These are phyloP conservation scores for Cuculus canorus DNA, from an alignment of 2,797 vertebrate species.

Conservation along the genomic window DNA sequence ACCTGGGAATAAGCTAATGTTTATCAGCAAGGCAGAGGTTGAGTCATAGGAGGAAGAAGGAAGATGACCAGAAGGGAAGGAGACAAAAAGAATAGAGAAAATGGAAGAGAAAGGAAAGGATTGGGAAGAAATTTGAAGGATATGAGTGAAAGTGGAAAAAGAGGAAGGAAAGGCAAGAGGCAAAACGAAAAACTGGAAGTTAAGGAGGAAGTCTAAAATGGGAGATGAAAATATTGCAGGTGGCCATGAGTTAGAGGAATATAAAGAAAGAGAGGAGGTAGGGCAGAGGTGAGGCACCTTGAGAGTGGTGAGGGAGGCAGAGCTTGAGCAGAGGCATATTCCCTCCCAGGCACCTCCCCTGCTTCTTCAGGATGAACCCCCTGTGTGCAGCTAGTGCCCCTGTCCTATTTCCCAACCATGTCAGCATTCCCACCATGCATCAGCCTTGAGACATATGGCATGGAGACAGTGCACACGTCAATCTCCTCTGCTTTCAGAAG, in stretches of 20 bases:
- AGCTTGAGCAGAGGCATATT: fast-evolving
- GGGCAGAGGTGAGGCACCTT: neutral
- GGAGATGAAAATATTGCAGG: neutral
- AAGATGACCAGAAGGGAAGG: neutral
- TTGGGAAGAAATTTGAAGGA: neutral
- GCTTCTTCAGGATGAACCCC: neutral
- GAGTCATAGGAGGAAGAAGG: neutral
- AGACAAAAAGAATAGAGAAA: neutral
- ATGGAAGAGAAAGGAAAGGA: neutral
- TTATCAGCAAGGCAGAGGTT: neutral
- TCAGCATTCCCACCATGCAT: fast-evolving
- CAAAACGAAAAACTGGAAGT: neutral
- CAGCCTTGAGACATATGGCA: neutral
- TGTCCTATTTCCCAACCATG: neutral
- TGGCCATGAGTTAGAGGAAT: neutral
- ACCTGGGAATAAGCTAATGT: neutral
- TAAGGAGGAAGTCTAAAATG: neutral
- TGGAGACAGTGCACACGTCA: fast-evolving
- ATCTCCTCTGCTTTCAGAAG: neutral
- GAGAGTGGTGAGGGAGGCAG: neutral
- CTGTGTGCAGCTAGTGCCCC: neutral
- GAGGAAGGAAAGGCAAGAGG: neutral
- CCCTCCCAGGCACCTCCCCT: neutral
- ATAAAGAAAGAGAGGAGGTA: neutral
- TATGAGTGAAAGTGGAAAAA: neutral